Conservation (phyloP, 1,140 invertebrate genomes). For the Drosophila ohnishii region DNA sequence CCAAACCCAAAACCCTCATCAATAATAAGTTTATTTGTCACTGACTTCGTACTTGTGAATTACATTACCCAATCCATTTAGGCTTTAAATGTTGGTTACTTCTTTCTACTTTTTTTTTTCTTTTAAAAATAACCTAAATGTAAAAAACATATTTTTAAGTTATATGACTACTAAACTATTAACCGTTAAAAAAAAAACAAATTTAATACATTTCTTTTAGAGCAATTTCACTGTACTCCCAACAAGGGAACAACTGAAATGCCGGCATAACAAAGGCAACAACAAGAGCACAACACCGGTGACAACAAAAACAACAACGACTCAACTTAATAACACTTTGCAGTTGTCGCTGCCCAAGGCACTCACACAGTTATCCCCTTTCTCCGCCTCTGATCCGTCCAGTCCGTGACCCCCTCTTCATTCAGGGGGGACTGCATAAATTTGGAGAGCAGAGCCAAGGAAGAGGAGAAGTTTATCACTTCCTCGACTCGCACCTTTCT, state of each 20-base stretch:
- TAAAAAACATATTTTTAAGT: too few species aligned
- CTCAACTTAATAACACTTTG: constrained; percentile 70
- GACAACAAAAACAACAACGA: constrained; percentile 48
- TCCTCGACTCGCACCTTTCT: constrained; percentile 22
- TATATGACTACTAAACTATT: too few species aligned
- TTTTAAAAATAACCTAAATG: too few species aligned
- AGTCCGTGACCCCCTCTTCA: constrained; percentile 1
- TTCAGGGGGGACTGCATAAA: constrained; percentile 43
- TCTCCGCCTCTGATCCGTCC: neutral
- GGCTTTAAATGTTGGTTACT: too few species aligned
- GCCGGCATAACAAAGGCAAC: constrained; percentile 19
- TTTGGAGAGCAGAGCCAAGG: constrained; percentile 27
- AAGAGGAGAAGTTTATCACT: constrained; percentile 22
- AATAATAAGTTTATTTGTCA: too few species aligned
- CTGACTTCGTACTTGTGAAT: neutral
- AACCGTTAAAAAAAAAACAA: neutral
- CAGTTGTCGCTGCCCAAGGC: constrained; percentile 50
- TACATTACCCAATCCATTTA: neutral
- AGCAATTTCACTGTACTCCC: constrained; percentile 14
- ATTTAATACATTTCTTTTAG: too few species aligned
- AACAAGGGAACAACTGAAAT: constrained; percentile 26
- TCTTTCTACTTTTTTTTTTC: too few species aligned
- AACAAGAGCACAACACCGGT: constrained; percentile 29
- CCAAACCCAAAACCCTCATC: too few species aligned
- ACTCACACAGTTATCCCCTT: constrained; percentile 12